These are phyloP conservation scores for Egretta garzetta DNA, from an alignment of 2,113 vertebrate genomes.

Conservation along the genomic window DNA sequence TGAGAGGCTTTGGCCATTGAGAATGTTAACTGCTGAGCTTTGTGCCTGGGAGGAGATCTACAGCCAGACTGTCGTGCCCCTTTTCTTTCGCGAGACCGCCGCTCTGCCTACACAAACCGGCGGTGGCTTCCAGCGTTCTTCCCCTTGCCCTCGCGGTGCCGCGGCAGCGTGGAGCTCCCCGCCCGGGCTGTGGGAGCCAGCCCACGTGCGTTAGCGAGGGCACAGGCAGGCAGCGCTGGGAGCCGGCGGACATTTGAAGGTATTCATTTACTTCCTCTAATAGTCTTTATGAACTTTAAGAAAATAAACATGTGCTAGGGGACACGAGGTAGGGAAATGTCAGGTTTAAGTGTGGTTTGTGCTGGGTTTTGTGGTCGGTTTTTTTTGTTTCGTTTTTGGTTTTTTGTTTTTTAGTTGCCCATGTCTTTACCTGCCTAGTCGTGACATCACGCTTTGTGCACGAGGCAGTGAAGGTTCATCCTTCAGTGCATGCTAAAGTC, in stretches of 20 bases:
- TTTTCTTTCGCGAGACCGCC: neutral
- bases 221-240: constrained; percentile 38
- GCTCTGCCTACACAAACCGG: neutral
- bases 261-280: constrained; percentile 73
- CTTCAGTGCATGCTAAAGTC: constrained; percentile 30
- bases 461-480: constrained; percentile 22
- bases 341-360: constrained; percentile 59
- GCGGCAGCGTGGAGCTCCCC: constrained; percentile 45
- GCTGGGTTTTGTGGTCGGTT: neutral
- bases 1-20: neutral
- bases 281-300: constrained; percentile 73
- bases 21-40: neutral
- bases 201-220: constrained; percentile 30
- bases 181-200: constrained; percentile 55
- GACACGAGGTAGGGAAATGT: constrained; percentile 70
- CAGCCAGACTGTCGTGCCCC: fast-evolving
- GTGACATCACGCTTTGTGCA: constrained; percentile 40
- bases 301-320: constrained; percentile 64
- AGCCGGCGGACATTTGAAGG: constrained; percentile 64
- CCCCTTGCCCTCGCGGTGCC: neutral
- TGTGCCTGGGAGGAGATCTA: neutral
- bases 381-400: no score
- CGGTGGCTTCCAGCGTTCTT: neutral
- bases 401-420: constrained; percentile 15
- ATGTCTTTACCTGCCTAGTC: constrained; percentile 72